Evolutionary conservation across 1,140 invertebrate genomes (phyloP), one percentile per base, ranked within the genome.

Genomic region (Ruditapes philippinarum): DNA sequence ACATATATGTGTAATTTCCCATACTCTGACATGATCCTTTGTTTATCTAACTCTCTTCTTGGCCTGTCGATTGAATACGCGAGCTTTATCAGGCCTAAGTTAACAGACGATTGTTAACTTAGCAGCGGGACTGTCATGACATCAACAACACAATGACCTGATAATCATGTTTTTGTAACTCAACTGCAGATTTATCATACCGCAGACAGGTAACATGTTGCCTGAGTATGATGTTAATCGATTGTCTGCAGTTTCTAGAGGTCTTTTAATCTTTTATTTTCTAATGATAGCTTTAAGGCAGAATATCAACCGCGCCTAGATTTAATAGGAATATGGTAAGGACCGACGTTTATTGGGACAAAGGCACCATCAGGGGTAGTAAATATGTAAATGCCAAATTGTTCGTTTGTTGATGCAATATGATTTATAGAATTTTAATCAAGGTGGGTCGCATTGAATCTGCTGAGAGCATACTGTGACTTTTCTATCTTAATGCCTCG

Each of bases 231-330:
- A 78, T 42, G 74, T 78, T 22, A 78, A 33, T 25, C 25, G 51
- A 4, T 40, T n/a, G 40, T 33, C 19, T 36, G 79, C 33, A 28
- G 79, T 25, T 14, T 62, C 79, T 81, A 62, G 62, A 1, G 79
- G 51, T 51, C 1, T 4, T 11, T 62, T 62, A 25, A 81, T n/a
- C 12, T 7, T 57, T 14, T 12, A 81, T 38, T 22, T 62, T 33
- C 19, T 33, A 19, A 79, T 78, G 83, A 0, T 70, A n/a, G 40
- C 49, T 73, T 1, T 5, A 33, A 3, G 76, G 36, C 17, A 91
- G 51, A 19, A 89, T 81, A 80, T 89, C 88, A 1, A 22, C 76
- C 22, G 82, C 68, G 17, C 88, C 28, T 25, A 22, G 86, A 57
- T 14, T 62, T 60, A 25, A 81, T 38, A 36, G 79, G 79, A 25